phyloP scores from a whole-genome alignment of 1,140 invertebrate species.

The Drosophila santomea region DNA sequence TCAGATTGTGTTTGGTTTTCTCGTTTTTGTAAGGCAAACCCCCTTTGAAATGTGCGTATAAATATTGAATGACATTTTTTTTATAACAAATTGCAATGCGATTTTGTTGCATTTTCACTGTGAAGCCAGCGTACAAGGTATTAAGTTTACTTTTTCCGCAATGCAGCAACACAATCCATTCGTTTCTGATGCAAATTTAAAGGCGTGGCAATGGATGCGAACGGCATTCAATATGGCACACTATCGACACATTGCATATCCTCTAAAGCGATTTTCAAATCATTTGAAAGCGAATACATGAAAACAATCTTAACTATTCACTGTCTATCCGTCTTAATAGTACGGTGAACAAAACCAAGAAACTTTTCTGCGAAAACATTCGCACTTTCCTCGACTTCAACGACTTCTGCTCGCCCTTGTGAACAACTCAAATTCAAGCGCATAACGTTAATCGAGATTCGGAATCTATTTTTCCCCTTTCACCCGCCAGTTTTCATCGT shows the following conservation, averaged over 20 bases:
- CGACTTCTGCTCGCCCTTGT: neutral
- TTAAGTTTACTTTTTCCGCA: neutral
- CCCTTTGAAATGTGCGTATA: too few relatives aligned
- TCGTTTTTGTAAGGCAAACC: too few relatives aligned
- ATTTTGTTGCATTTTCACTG: neutral
- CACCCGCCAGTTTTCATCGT: constrained; percentile 1
- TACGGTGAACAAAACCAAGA: too few relatives aligned
- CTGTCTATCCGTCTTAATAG: neutral
- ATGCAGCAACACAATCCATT: neutral
- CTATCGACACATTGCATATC: neutral
- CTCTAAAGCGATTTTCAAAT: neutral
- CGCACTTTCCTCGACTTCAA: neutral
- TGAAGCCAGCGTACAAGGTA: neutral
- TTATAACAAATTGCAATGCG: too few relatives aligned
- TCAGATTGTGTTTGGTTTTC: too few relatives aligned
- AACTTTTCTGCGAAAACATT: neutral
- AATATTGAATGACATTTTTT: too few relatives aligned
- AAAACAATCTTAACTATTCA: neutral
- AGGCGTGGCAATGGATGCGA: neutral
- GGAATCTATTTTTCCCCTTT: neutral
- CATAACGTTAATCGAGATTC: constrained; percentile 7
- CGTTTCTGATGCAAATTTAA: neutral
- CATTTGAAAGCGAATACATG: too few relatives aligned
- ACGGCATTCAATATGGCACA: neutral
- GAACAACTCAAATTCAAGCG: neutral